phyloP scores from a whole-genome alignment of 2,113 vertebrate genomes.

The Nematolebias whitei region DNA sequence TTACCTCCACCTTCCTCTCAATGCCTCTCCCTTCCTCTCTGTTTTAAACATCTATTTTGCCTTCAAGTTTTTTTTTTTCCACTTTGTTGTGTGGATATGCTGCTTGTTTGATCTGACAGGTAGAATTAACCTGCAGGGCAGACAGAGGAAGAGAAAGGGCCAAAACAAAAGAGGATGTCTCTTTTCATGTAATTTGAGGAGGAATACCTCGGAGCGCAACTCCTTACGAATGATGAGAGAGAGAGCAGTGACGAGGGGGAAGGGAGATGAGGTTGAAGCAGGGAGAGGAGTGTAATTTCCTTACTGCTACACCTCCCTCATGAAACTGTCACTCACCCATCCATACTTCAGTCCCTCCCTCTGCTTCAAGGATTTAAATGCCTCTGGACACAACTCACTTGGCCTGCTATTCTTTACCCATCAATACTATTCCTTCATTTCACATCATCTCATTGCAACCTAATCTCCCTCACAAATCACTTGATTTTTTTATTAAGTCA shows the following conservation, averaged over 20 bases:
- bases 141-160: slow-evolving; percentile 67
- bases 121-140: slow-evolving; percentile 77
- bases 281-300: slow-evolving; percentile 75
- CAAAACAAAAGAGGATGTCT: slow-evolving; percentile 77
- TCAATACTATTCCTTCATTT: slow-evolving; percentile 5
- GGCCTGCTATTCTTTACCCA: slow-evolving; percentile 43
- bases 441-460: neutral
- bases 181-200: slow-evolving; percentile 79
- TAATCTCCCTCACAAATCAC: neutral
- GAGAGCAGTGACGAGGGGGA: slow-evolving; percentile 15
- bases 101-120: slow-evolving; percentile 80
- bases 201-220: slow-evolving; percentile 66
- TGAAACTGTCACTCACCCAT: slow-evolving; percentile 77
- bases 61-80: slow-evolving; percentile 7
- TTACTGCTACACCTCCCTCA: slow-evolving; percentile 72
- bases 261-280: slow-evolving; percentile 8
- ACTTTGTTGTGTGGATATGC: slow-evolving; percentile 53
- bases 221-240: slow-evolving; percentile 75
- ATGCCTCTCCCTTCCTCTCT: slow-evolving; percentile 15
- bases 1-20: slow-evolving; percentile 42
- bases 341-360: slow-evolving; percentile 32
- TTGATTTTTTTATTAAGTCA: slow-evolving; percentile 4
- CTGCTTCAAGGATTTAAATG: slow-evolving; percentile 40
- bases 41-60: slow-evolving; percentile 16
- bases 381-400: slow-evolving; percentile 44